Conservation (phyloP, 2,113 vertebrate species). For the Micromys minutus region DNA sequence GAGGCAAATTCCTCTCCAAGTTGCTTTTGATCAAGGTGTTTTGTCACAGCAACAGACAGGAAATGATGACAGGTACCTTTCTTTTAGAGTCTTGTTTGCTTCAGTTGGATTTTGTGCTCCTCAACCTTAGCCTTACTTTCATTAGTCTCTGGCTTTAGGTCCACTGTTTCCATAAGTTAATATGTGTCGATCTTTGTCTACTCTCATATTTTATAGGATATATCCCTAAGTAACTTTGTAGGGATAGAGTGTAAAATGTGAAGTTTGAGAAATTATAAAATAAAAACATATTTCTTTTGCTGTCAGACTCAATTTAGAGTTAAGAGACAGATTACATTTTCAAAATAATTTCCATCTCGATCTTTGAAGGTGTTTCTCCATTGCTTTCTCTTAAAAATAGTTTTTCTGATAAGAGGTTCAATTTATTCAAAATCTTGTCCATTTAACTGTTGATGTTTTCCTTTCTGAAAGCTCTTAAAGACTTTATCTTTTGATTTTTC, state of each 20-base stretch:
- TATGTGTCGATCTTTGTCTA: slow-evolving; percentile 28
- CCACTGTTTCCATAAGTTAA: neutral
- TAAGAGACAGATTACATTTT: slow-evolving; percentile 36
- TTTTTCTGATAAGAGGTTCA: neutral
- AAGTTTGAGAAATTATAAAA: slow-evolving; percentile 21
- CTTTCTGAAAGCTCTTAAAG: slow-evolving; percentile 6
- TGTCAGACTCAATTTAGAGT: neutral
- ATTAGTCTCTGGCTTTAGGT: slow-evolving; percentile 3
- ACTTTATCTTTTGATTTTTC: slow-evolving; percentile 25
- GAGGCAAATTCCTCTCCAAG: neutral
- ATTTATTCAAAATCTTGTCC: slow-evolving; percentile 20
- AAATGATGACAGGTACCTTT: neutral
- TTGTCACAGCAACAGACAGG: neutral
- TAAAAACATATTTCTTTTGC: slow-evolving; percentile 30
- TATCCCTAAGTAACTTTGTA: slow-evolving; percentile 24
- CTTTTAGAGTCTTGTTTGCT: neutral
- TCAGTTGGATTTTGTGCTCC: neutral
- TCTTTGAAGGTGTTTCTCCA: neutral
- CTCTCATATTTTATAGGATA: neutral
- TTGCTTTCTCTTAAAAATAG: slow-evolving; percentile 2
- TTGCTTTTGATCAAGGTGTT: neutral
- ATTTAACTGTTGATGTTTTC: slow-evolving; percentile 50
- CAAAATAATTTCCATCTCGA: slow-evolving; percentile 52
- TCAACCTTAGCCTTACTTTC: slow-evolving; percentile 9
- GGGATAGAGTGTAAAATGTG: neutral